These are phyloP conservation scores for Drosophila simulans DNA, from an alignment of 1,140 invertebrate species.

Conservation along the genomic window DNA sequence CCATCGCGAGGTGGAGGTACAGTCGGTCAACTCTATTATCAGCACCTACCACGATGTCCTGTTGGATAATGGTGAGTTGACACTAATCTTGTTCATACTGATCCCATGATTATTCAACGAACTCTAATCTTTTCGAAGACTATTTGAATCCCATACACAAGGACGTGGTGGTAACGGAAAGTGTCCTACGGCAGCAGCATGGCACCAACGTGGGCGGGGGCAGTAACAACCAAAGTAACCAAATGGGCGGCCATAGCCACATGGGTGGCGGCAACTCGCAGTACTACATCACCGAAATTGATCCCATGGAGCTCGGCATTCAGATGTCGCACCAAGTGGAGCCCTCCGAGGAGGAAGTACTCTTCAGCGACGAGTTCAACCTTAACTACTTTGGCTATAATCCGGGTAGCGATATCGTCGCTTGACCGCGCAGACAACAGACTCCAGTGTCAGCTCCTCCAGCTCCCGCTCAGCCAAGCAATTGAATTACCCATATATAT, in stretches of 20 bases:
- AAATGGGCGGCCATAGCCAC: constrained; percentile 4
- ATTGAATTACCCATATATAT: constrained; percentile 9
- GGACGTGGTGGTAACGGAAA: constrained; percentile 84
- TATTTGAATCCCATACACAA: constrained; percentile 85
- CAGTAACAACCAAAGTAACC: neutral
- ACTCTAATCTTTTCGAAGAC: constrained; percentile 61
- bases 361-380: constrained; percentile 84
- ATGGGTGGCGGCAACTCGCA: constrained; percentile 55
- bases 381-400: constrained; percentile 84
- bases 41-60: constrained; percentile 80
- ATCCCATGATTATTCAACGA: neutral
- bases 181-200: constrained; percentile 74
- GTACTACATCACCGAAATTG: constrained; percentile 83
- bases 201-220: constrained; percentile 14
- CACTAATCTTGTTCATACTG: neutral
- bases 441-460: constrained; percentile 17
- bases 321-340: constrained; percentile 78
- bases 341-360: constrained; percentile 77
- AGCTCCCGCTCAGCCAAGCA: constrained; percentile 47
- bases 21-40: constrained; percentile 83
- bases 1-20: constrained; percentile 85
- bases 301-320: constrained; percentile 84
- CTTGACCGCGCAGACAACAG: constrained; percentile 70
- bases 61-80: constrained; percentile 73
- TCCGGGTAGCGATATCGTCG: constrained; percentile 80